Percentiles rank a stretch among this genome's conserved stretches.
phyloP scores from a whole-genome alignment of 2,797 vertebrate species.

The Pangasius macronema region DNA sequence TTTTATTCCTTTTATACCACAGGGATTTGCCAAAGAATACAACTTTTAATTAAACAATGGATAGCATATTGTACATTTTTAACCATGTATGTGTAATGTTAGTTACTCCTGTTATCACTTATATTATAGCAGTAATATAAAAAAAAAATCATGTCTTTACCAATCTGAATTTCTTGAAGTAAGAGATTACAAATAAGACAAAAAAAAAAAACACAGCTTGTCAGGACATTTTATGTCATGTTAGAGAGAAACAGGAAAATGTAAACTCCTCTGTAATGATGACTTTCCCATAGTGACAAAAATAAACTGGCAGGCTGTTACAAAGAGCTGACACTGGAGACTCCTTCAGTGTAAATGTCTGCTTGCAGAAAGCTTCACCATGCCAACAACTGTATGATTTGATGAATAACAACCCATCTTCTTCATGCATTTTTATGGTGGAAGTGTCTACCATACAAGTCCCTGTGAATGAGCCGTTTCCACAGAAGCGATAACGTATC shows the following conservation, averaged over 20 bases:
- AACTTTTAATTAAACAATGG: not conserved
- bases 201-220: not conserved
- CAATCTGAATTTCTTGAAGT: not conserved
- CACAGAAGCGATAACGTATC: not conserved
- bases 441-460: not conserved
- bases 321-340: not conserved
- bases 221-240: not conserved
- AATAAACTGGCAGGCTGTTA: not conserved
- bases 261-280: not conserved
- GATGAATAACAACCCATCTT: not conserved
- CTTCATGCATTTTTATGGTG: not conserved
- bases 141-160: too few species aligned
- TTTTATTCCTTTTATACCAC: not conserved
- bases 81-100: not conserved
- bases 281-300: not conserved
- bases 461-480: not conserved
- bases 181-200: not conserved
- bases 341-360: not conserved
- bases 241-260: not conserved
- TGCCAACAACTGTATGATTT: not conserved
- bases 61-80: not conserved
- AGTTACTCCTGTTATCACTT: not conserved
- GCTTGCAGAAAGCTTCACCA: not conserved
- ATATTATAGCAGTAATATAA: not conserved
- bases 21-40: too few species aligned